Evolutionary conservation across 2,113 vertebrate genomes (phyloP), one percentile per base, ranked within the genome.

Genomic region (Sclerurus mexicanus): DNA sequence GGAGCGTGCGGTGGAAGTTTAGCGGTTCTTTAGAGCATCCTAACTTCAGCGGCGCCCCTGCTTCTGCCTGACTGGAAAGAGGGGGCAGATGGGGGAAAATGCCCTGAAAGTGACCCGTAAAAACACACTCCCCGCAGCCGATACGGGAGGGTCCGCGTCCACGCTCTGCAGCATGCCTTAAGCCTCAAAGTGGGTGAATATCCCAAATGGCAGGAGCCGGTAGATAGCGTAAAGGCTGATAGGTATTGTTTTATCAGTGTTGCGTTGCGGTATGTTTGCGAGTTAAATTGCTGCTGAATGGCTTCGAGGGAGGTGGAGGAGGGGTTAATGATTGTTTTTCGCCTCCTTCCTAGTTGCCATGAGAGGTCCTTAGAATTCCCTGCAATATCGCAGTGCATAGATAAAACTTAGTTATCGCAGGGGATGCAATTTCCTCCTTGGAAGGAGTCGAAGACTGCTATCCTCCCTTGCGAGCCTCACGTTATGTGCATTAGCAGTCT

Each of bases 291-390:
- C 33, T 55, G 60, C 87, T 88, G 49, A 69, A 64, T 76, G 75
- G 56, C 86, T 89, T 77, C 2, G n/a, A 73, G 50, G 60, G 83
- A 95, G 79, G 89, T 21, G 28, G 86, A 92, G 75, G 83, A 94
- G 62, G 88, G 92, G 68, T 90, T 94, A 89, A 85, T 92, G 77
- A 88, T 56, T 78, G 90, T 67, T 90, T 90, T 93, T 90, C 37
- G 28, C 73, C 69, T 95, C 90, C 80, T 81, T 95, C 90, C 80
- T 81, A 21, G 79, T 94, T 94, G 85, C 90, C 64, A 9, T 92
- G 69, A 95, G 92, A 90, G 85, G 90, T 92, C 93, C 90, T 94
- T 90, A 67, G 88, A 86, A 94, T 90, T 96, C 87, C 83, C 83
- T 88, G 87, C 84, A 85, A 94, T 86, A 95, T 95, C 25, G 5